phyloP scores from a whole-genome alignment of 2,888 invertebrate genomes.

The Limenitis camilla region DNA sequence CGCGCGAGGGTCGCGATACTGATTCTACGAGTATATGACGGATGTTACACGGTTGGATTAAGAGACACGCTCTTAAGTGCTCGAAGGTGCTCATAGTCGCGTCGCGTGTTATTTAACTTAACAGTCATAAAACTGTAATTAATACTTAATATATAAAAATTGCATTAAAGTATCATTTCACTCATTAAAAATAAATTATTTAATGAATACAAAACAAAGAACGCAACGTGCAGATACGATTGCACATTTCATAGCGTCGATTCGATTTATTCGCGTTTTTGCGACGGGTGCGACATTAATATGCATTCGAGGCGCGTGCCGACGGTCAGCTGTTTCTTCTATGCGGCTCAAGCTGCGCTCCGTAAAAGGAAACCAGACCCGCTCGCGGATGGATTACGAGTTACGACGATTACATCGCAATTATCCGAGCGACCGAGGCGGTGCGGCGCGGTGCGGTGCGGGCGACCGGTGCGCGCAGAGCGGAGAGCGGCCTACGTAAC shows the following conservation, averaged over 20 bases:
- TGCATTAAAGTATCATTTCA: conserved; percentile 1
- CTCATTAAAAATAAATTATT: background rate
- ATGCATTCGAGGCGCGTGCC: conserved; percentile 69
- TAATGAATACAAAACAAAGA: too few species aligned
- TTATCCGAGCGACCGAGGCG: conserved; percentile 48
- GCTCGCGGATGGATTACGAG: conserved; percentile 64
- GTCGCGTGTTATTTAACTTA: background rate
- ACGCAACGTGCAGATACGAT: conserved; percentile 8
- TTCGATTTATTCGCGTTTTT: conserved; percentile 60
- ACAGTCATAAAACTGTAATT: background rate
- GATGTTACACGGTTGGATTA: background rate
- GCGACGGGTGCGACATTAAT: conserved; percentile 58
- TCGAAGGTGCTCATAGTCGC: background rate
- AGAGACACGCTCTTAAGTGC: background rate
- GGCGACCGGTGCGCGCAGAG: conserved; percentile 29
- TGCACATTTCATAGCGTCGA: conserved; percentile 39
- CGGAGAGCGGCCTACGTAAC: conserved; percentile 37
- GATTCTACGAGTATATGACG: background rate
- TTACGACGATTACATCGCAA: conserved; percentile 72
- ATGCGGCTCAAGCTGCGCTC: conserved; percentile 67
- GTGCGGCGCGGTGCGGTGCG: conserved; percentile 19
- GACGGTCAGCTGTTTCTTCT: conserved; percentile 70
- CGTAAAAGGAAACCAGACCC: conserved; percentile 66
- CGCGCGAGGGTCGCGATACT: background rate
- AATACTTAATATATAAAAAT: background rate